Conservation (phyloP, 1,140 invertebrate species). For the Bathynomus jamesi region DNA sequence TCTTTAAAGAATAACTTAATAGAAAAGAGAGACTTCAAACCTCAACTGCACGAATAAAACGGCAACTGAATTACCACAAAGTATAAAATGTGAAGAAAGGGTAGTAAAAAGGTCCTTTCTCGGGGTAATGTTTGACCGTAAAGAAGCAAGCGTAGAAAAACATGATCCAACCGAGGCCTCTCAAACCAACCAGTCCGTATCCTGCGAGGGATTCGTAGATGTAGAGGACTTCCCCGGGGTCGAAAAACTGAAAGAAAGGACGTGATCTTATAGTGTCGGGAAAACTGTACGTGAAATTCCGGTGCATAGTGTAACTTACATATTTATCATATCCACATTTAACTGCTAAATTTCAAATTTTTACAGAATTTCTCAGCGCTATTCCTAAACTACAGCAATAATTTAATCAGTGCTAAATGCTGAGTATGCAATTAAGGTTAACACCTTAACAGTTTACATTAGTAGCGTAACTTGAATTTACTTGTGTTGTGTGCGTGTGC, state of each 20-base stretch:
- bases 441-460: too few relatives aligned
- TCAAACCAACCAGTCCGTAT: constrained; percentile 67
- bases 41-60: too few relatives aligned
- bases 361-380: too few relatives aligned
- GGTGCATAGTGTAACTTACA: not conserved
- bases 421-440: too few relatives aligned
- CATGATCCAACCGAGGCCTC: constrained; percentile 70
- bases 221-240: constrained; percentile 79
- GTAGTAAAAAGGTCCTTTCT: constrained; percentile 61
- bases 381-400: too few relatives aligned
- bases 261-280: not conserved
- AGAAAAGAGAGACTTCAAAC: too few relatives aligned
- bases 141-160: constrained; percentile 73
- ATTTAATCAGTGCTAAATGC: too few relatives aligned
- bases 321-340: too few relatives aligned
- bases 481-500: too few relatives aligned
- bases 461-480: too few relatives aligned
- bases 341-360: too few relatives aligned
- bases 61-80: constrained; percentile 54
- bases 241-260: constrained; percentile 50
- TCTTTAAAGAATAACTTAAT: too few relatives aligned
- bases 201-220: constrained; percentile 81
- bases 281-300: not conserved
- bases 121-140: constrained; percentile 72
- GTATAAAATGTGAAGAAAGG: constrained; percentile 71